These are phyloP conservation scores for Salvelinus namaycush DNA, from an alignment of 2,113 vertebrate genomes.

Conservation along the genomic window DNA sequence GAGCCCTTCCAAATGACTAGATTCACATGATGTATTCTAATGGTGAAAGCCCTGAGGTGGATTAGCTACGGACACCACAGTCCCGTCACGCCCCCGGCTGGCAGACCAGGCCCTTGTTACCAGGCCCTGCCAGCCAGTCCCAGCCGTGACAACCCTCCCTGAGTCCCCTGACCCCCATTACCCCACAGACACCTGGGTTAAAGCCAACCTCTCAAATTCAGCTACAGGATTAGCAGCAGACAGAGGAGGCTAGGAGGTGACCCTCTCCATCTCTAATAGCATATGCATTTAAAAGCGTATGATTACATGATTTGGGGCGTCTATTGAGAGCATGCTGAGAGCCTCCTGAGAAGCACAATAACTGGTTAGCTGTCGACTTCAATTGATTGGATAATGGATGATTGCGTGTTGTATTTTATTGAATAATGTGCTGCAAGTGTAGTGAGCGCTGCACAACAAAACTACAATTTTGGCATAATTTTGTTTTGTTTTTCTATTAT, in stretches of 20 bases:
- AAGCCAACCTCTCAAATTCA: slow-evolving; percentile 11
- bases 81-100: slow-evolving; percentile 28
- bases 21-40: slow-evolving; percentile 67
- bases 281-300: slow-evolving; percentile 32
- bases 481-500: not conserved
- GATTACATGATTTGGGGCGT: slow-evolving; percentile 48
- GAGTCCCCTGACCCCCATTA: slow-evolving; percentile 3
- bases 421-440: slow-evolving; percentile 45
- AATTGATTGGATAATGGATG: slow-evolving; percentile 69
- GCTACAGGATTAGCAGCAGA: not conserved
- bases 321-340: slow-evolving; percentile 47
- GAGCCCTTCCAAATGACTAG: slow-evolving; percentile 74
- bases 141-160: slow-evolving; percentile 17
- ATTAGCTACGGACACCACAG: slow-evolving; percentile 42
- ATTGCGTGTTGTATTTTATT: slow-evolving; percentile 66
- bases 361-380: slow-evolving; percentile 63
- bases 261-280: slow-evolving; percentile 26
- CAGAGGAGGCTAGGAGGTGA: not conserved
- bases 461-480: slow-evolving; percentile 21
- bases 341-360: slow-evolving; percentile 46
- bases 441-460: slow-evolving; percentile 22
- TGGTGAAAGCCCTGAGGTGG: slow-evolving; percentile 52
- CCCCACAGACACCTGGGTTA: slow-evolving; percentile 37
- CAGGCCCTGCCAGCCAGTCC: slow-evolving; percentile 30
- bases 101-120: slow-evolving; percentile 30